Conservation (phyloP, 2,888 invertebrate genomes). For the Oxyteleia sp. region DNA sequence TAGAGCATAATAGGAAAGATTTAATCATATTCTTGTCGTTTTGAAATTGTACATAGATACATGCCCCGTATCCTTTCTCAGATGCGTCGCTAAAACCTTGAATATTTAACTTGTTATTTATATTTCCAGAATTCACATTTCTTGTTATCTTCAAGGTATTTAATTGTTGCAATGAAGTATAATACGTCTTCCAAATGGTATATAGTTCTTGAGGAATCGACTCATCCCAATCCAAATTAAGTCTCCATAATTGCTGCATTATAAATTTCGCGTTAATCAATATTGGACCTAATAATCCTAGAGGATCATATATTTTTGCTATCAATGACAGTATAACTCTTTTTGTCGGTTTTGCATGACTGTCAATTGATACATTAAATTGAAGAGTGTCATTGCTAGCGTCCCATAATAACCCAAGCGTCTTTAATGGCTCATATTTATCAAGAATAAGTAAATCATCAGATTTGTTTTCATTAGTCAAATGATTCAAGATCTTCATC, state of each 20-base stretch:
- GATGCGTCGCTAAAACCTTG: conserved; percentile 76
- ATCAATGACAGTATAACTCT: conserved; percentile 57
- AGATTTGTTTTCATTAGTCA: neutral
- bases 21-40: neutral
- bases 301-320: conserved; percentile 67
- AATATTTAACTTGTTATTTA: conserved; percentile 4
- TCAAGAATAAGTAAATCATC: conserved; percentile 13
- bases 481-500: neutral
- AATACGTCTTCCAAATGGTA: conserved; percentile 30
- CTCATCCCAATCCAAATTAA: conserved; percentile 51
- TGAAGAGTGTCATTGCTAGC: conserved; percentile 8
- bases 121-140: conserved; percentile 31
- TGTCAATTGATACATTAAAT: neutral
- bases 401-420: conserved; percentile 23
- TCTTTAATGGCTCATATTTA: conserved; percentile 15
- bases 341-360: conserved; percentile 34
- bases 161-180: conserved; percentile 26
- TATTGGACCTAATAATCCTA: conserved; percentile 64
- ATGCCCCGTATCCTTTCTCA: conserved; percentile 75
- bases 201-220: conserved; percentile 13
- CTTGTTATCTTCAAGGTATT: conserved; percentile 39
- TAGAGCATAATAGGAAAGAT: conserved; percentile 58
- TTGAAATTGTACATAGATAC: conserved; percentile 67
- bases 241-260: conserved; percentile 55
- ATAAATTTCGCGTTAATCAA: conserved; percentile 66